Evolutionary conservation across 2,888 invertebrate species (phyloP).

Genomic region (Altica lythri): DNA sequence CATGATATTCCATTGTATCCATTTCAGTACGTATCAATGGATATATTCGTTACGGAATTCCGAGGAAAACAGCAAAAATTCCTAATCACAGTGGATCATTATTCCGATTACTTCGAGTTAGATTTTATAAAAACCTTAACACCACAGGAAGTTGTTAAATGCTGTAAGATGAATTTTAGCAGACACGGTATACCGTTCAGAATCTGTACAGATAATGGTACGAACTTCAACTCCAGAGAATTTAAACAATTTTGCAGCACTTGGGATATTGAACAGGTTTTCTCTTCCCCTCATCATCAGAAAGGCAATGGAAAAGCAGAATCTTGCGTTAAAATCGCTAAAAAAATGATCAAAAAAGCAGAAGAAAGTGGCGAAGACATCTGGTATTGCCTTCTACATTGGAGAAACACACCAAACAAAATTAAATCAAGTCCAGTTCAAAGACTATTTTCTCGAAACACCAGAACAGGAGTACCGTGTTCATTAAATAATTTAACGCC

Average conservation of each 20-base stretch:
- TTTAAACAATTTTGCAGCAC: neutral
- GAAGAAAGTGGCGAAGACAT: neutral
- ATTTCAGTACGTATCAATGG: no score
- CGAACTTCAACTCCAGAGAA: no score
- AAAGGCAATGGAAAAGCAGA: slow-evolving; percentile 3
- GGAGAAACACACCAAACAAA: slow-evolving; percentile 4
- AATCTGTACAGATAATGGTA: no score
- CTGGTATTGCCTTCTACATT: neutral
- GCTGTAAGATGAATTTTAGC: neutral
- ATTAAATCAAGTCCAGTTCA: neutral
- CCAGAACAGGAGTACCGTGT: neutral
- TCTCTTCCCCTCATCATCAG: neutral
- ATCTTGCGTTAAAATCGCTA: neutral
- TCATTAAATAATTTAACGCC: neutral
- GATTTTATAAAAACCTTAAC: no score
- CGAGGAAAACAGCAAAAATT: neutral
- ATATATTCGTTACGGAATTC: neutral
- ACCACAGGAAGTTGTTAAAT: neutral
- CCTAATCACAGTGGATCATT: neutral
- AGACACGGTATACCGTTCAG: slow-evolving; percentile 1
- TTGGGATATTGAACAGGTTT: no score
- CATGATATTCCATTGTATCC: neutral
- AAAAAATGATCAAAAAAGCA: neutral
- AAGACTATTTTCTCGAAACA: neutral
- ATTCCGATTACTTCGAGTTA: no score